A percentile compares a stretch with the other conserved stretches of the same genome.
Evolutionary conservation across 2,113 vertebrate species (phyloP).

Genomic region (Oreochromis tanganicae): DNA sequence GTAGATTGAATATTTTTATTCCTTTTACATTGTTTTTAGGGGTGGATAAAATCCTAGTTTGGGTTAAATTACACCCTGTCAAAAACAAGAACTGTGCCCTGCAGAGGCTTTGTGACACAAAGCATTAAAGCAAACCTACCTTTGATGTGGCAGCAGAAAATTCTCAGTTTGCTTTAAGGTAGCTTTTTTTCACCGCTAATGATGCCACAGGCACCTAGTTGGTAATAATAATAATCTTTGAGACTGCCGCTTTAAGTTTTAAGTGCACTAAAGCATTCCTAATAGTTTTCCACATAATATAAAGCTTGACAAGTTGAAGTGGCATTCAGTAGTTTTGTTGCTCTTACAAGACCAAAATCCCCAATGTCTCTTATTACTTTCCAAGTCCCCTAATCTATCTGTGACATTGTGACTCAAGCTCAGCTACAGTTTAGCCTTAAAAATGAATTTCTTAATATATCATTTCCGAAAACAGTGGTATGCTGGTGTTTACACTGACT

Average conservation of each 20-base stretch:
- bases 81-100: neutral
- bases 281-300: neutral
- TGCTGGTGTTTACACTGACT: neutral
- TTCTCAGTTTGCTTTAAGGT: neutral
- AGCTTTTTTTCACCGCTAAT: neutral
- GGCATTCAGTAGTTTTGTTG: neutral
- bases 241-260: neutral
- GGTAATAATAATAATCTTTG: neutral
- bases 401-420: neutral
- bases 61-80: neutral
- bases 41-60: neutral
- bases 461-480: neutral
- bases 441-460: neutral
- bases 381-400: neutral
- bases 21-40: neutral
- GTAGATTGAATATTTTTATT: neutral
- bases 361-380: neutral
- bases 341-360: neutral
- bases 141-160: neutral
- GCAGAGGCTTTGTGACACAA: neutral
- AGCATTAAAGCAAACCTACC: neutral
- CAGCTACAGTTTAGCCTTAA: neutral
- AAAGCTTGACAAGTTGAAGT: neutral
- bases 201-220: neutral
- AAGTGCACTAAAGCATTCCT: neutral